Evolutionary conservation across 2,888 invertebrate genomes (phyloP), one percentile per base, ranked within the genome.

Genomic region (Bombylius major): DNA sequence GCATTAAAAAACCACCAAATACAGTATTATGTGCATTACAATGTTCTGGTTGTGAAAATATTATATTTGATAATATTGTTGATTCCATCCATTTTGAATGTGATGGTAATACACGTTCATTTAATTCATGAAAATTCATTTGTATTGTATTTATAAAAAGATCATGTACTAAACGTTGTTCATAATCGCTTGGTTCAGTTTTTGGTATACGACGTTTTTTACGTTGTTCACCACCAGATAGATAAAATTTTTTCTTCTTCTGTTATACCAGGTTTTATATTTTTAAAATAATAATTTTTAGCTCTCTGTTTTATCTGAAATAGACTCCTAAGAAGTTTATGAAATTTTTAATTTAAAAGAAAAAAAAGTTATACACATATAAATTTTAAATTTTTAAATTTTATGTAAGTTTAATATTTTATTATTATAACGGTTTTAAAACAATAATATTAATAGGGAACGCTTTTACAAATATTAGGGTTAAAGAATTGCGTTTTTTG

Each of bases 1-100:
- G 76, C 88, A 90, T 89, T 12, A 89, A 73, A 67, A 82, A 89
- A 0, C 89, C 89, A 54, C 89, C 89, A 70, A 89, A 89, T 45
- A 80, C 77, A 63, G 83, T 86, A 69, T 86, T 84, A 65, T 87
- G 86, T 51, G 86, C 75, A 71, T 89, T 89, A 50, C 86, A 76
- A 69, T 87, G 76, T 69, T 82, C 80, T 0, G 83, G 83, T 65
- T 82, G 82, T 3, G 80, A 79, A 54, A 78, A 75, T 47, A 78
- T 76, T 5, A 81, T 73, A 65, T 81, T 86, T 52, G 80, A 80
- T 45, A 84, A 67, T 33, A 70, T 76, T 11, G 79, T 77, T 36
- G 79, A 77, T 14, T 78, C 77, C 82, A 87, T 84, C 85, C 86
- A 87, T 8, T 78, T 75, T 49, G 77, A 75, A 59, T 79, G 78